Base-by-base conservation (phyloP, 2,888 invertebrate species). In the Altica lythri region DNA sequence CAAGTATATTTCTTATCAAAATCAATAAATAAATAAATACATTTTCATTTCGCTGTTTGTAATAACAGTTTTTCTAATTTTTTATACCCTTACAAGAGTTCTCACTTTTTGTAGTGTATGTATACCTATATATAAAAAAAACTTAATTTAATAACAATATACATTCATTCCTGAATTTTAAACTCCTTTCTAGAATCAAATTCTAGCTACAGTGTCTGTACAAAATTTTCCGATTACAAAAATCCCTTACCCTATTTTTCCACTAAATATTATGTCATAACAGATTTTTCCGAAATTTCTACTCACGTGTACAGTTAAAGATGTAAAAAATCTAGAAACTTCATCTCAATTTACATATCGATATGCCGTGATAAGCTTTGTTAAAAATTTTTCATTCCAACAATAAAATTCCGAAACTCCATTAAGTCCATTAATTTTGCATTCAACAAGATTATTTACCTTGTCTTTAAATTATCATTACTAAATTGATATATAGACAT, bases 271-370 rank as follows among this genome's bases (percentile, higher is more conserved):
- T 45, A 44, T 49, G 49, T 55, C 49, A 55, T 18, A 40, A 38
- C 44, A 32, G 50, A 17, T 38, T 44, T 38, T 48, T 42, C 16
- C 38, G 34, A 42, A 19, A 43, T 32, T 5, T 45, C 30, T 37
- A 18, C 13, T 19, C 35, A 30, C 10, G 19, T 44, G 44, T 44
- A 37, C 35, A 37, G 14, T 22, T 43, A 29, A 35, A 25, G 27
- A 29, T 40, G 14, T 47, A 55, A 58, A 58, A n/a, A 58, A 55
- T 52, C 53, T 59, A 59, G 52, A 40, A 42, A 49, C 30, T 30
- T 48, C 27, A 22, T 40, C 32, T 55, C 55, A 55, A 48, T 53
- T 53, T 53, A 53, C 55, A 55, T 19, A 43, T 55, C 49, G 59
- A 59, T 59, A 59, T 59, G 59, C 55, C 51, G 16, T 40, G 22